Conservation (phyloP, 2,888 invertebrate genomes). For the Microchrysa polita region DNA sequence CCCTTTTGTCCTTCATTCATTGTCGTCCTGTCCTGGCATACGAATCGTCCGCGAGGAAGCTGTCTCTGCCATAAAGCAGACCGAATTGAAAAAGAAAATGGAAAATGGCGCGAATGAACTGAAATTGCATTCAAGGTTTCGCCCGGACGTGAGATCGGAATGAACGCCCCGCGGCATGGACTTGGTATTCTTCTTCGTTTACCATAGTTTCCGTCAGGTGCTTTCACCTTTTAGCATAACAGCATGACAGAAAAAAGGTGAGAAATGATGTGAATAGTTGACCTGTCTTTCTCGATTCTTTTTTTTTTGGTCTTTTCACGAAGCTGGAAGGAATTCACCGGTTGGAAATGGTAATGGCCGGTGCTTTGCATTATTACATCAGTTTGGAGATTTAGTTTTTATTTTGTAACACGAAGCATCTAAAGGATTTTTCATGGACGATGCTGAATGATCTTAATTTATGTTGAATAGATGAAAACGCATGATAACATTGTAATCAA, state of each 20-base stretch:
- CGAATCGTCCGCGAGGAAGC: background rate
- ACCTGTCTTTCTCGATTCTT: background rate
- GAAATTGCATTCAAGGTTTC: conserved; percentile 19
- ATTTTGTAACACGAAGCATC: too few relatives aligned
- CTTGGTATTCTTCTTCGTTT: background rate
- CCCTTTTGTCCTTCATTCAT: conserved; percentile 32
- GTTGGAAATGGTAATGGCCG: too few relatives aligned
- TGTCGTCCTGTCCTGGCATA: background rate
- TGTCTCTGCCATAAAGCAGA: background rate
- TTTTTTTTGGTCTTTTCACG: too few relatives aligned
- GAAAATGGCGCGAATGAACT: conserved; percentile 11
- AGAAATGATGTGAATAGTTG: background rate
- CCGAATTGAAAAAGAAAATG: background rate
- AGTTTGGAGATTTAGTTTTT: too few relatives aligned
- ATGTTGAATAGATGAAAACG: too few relatives aligned
- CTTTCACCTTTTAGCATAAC: too few relatives aligned
- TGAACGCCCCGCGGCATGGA: background rate
- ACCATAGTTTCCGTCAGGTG: background rate
- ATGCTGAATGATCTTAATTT: too few relatives aligned
- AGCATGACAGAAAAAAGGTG: too few relatives aligned
- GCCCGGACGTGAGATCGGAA: background rate
- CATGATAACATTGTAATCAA: too few relatives aligned
- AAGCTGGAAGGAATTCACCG: too few relatives aligned
- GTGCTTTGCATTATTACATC: too few relatives aligned
- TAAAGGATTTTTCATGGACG: too few relatives aligned